Conservation (phyloP, 1,140 invertebrate species). For the Acromyrmex charruanus region DNA sequence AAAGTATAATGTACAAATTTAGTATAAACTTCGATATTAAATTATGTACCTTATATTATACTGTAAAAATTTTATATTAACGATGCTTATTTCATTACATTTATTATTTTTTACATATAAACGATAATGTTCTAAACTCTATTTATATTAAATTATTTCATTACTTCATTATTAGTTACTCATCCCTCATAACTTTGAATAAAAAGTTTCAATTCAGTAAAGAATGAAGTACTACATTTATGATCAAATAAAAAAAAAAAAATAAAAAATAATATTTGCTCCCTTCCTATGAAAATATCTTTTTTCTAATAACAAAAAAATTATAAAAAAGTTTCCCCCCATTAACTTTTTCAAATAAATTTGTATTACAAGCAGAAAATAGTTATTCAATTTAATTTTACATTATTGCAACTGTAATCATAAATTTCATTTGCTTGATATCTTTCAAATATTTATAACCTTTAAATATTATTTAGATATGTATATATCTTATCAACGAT, state of each 20-base stretch:
- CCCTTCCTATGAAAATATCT: too few relatives aligned
- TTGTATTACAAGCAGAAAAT: not conserved
- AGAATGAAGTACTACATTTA: not conserved
- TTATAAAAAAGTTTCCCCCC: not conserved
- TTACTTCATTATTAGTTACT: not conserved
- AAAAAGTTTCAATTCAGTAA: not conserved
- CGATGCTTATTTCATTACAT: too few relatives aligned
- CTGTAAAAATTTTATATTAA: too few relatives aligned
- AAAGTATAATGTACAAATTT: not conserved
- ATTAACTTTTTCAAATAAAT: constrained; percentile 7
- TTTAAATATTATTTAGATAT: not conserved
- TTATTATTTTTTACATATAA: not conserved
- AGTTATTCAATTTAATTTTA: not conserved
- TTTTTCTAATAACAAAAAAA: not conserved
- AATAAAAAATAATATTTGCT: too few relatives aligned
- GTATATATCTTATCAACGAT: constrained; percentile 10
- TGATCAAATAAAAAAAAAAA: not conserved
- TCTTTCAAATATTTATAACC: not conserved
- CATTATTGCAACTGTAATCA: not conserved
- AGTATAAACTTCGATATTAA: not conserved
- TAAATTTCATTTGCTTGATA: not conserved
- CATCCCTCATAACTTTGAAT: not conserved
- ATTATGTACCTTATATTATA: too few relatives aligned
- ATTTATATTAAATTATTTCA: too few relatives aligned
- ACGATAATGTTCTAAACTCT: not conserved